Conservation (phyloP, 2,888 invertebrate species). For the Halocaridina rubra region DNA sequence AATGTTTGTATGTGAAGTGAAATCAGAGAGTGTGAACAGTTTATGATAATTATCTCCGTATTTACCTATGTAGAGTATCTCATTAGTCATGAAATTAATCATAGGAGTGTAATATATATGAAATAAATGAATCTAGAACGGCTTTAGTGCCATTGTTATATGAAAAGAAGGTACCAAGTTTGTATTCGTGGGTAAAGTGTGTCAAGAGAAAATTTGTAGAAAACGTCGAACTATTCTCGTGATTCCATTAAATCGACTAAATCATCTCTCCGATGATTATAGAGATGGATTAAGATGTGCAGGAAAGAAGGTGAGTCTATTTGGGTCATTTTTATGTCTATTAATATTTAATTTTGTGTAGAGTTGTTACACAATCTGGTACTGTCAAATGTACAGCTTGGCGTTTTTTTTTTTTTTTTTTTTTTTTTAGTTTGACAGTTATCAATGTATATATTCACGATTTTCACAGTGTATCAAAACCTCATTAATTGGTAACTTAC, state of each 20-base stretch:
- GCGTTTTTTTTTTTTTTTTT: no score
- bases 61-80: background rate
- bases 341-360: background rate
- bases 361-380: background rate
- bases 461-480: no score
- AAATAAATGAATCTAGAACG: background rate
- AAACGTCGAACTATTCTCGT: background rate
- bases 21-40: background rate
- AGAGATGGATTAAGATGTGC: background rate
- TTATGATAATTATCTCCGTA: background rate
- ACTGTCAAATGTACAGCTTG: no score
- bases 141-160: background rate
- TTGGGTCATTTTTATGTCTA: background rate
- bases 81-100: background rate
- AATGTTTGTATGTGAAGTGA: slow-evolving; percentile 26
- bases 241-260: no score
- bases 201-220: background rate
- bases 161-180: background rate
- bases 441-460: no score
- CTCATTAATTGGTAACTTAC: no score
- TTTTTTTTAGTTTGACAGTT: no score
- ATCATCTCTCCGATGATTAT: background rate
- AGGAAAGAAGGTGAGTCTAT: background rate
- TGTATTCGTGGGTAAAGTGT: background rate
- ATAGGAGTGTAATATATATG: background rate